A percentile compares a stretch with the other conserved stretches of the same genome.
Conservation (phyloP, 1,140 invertebrate genomes). For the Pinna nobilis region DNA sequence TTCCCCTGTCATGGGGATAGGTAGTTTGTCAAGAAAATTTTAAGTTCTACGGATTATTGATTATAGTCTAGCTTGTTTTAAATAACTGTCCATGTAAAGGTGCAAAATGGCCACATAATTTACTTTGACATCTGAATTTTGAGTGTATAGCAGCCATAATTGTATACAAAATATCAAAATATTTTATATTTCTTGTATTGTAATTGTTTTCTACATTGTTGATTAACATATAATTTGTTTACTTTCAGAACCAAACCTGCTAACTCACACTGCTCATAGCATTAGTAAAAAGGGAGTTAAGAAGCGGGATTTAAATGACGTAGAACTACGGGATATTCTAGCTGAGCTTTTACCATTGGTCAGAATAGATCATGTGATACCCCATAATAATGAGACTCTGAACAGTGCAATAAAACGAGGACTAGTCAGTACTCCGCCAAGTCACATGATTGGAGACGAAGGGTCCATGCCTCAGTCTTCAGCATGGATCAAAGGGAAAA, state of each 20-base stretch:
- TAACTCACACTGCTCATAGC: conserved; percentile 93
- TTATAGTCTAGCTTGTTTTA: too few relatives aligned
- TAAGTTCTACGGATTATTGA: too few relatives aligned
- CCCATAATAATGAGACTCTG: conserved; percentile 88
- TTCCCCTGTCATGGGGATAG: too few relatives aligned
- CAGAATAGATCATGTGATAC: conserved; percentile 91
- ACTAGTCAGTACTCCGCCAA: conserved; percentile 88
- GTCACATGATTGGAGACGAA: conserved; percentile 87
- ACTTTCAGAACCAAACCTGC: conserved; percentile 90
- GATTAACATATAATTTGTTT: too few relatives aligned
- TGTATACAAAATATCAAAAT: too few relatives aligned
- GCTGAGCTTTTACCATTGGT: conserved; percentile 88
- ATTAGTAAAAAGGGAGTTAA: conserved; percentile 90
- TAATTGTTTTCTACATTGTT: too few relatives aligned
- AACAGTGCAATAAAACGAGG: conserved; percentile 86
- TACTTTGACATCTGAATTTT: too few relatives aligned
- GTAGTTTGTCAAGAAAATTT: too few relatives aligned
- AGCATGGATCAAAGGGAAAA: conserved; percentile 89
- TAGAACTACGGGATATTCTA: conserved; percentile 89
- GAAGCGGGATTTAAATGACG: conserved; percentile 88
- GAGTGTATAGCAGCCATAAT: too few relatives aligned
- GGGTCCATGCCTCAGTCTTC: conserved; percentile 80
- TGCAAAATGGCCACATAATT: too few relatives aligned
- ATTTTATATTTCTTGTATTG: too few relatives aligned
- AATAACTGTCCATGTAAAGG: too few relatives aligned